Evolutionary conservation across 2,888 invertebrate genomes (phyloP), one percentile per base, ranked within the genome.

Genomic region (Tanaodytes sp.): DNA sequence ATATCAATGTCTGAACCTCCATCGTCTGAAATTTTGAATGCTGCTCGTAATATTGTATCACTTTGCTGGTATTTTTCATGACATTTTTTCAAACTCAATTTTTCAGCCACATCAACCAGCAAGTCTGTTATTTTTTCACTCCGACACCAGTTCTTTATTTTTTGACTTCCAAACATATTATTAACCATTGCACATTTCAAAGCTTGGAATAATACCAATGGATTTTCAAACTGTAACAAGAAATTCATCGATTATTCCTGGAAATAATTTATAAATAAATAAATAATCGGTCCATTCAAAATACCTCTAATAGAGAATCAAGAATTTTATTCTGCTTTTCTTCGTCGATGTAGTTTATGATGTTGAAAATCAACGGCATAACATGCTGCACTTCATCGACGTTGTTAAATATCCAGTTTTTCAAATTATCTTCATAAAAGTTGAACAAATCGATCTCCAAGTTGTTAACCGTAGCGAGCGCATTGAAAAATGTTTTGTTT

Each of bases 301-400:
- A n/a, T 77, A 91, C 91, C 87, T 88, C 85, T 20, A 87, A 78
- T 52, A 93, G 86, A 0, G 87, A 87, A 16, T 86, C 82, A 67
- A 92, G 86, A 65, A 91, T 85, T 1, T 82, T 81, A 19, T 87
- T 84, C 76, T 89, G 89, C 49, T 90, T 88, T 2, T 71, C 45
- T 30, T 87, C 86, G 16, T 83, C 80, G 73, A 91, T 80, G 71
- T 89, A 88, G 27, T 86, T 85, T 63, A 91, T 78, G 46, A 91
- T 77, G 61, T 89, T 85, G 80, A 93, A 92, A 43, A 90, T 85
- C 9, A 93, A 84, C 76, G 91, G 89, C 1, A 91, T 85, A 1
- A 91, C 84, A 27, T 87, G 80, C 70, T 87, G 87, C 33, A 88
- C 87, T 15, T 88, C 85, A 73, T 88, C 87, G 0, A 85, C 80